These are phyloP conservation scores for Styela clava DNA, from an alignment of 23 tunicate species.

Conservation along the genomic window DNA sequence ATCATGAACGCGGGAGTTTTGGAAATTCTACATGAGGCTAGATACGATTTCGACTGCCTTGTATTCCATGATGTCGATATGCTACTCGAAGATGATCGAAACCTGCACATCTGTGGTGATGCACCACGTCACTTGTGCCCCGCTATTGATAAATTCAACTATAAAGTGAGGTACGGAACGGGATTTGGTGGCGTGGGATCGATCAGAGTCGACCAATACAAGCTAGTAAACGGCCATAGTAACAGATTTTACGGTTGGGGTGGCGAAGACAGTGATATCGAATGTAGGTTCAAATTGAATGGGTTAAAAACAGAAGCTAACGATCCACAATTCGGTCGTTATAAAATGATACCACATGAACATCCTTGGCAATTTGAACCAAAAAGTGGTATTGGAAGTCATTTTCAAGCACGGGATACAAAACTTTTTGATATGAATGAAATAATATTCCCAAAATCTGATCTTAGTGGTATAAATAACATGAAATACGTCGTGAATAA, in stretches of 20 bases:
- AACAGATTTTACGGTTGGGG: constrained; percentile 99
- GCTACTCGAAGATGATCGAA: constrained; percentile 83
- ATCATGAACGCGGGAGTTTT: constrained; percentile 90
- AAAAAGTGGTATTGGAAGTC: constrained; percentile 62
- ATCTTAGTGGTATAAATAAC: constrained; percentile 1
- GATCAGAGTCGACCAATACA: constrained; percentile 44
- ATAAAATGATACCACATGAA: constrained; percentile 88
- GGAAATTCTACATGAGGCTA: constrained; percentile 33
- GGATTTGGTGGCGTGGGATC: constrained; percentile 95
- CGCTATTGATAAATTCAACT: constrained; percentile 94
- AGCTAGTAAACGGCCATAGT: constrained; percentile 79
- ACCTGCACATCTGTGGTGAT: constrained; percentile 59
- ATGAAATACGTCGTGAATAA: constrained; percentile 10
- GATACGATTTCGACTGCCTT: constrained; percentile 64
- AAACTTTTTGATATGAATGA: background rate
- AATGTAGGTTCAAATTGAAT: constrained; percentile 42
- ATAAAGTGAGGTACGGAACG: constrained; percentile 80
- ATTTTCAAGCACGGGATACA: background rate
- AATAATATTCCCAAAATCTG: background rate
- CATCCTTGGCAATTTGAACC: constrained; percentile 98
- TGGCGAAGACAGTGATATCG: constrained; percentile 97
- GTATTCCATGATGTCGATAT: constrained; percentile 98
- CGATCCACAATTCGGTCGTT: constrained; percentile 52
- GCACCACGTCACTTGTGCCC: constrained; percentile 83
- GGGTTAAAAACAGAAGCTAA: constrained; percentile 15